Conservation (phyloP, 1,140 invertebrate genomes). For the Thaumetopoea pityocampa region DNA sequence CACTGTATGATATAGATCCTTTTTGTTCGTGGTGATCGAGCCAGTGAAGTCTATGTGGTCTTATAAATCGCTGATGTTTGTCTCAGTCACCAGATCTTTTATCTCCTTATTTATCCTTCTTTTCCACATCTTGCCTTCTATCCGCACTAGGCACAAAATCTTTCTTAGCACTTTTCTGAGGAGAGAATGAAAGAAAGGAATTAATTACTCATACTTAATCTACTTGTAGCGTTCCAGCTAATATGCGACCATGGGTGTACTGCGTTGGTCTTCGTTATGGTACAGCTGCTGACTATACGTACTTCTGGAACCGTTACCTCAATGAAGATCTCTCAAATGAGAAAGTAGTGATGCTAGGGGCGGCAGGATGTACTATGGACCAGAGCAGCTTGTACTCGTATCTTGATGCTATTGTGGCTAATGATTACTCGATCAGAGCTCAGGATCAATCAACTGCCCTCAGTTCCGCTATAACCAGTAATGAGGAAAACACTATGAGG, state of each 20-base stretch:
- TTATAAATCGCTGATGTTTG: too few relatives aligned
- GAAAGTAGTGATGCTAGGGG: slow-evolving; percentile 75
- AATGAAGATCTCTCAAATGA: slow-evolving; percentile 73
- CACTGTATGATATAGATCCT: too few relatives aligned
- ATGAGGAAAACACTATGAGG: slow-evolving; percentile 65
- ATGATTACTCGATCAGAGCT: slow-evolving; percentile 52
- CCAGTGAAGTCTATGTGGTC: too few relatives aligned
- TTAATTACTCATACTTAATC: too few relatives aligned
- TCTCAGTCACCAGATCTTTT: too few relatives aligned
- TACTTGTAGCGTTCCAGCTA: slow-evolving; percentile 67
- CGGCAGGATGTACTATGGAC: slow-evolving; percentile 77
- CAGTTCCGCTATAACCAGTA: slow-evolving; percentile 57
- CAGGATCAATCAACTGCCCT: slow-evolving; percentile 64
- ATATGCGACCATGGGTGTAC: slow-evolving; percentile 78
- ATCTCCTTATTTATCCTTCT: too few relatives aligned
- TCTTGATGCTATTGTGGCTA: slow-evolving; percentile 42
- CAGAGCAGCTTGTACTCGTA: slow-evolving; percentile 48
- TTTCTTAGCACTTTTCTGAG: too few relatives aligned
- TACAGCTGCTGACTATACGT: slow-evolving; percentile 64
- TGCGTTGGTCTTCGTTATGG: slow-evolving; percentile 76
- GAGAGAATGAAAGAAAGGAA: too few relatives aligned
- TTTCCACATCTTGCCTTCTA: too few relatives aligned
- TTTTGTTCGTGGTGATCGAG: too few relatives aligned
- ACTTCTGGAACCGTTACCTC: slow-evolving; percentile 71
- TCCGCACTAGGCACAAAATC: too few relatives aligned